Percentiles rank a stretch among this genome's conserved stretches.
Conservation (phyloP, 2,888 invertebrate genomes). For the Invenusta paracnida region DNA sequence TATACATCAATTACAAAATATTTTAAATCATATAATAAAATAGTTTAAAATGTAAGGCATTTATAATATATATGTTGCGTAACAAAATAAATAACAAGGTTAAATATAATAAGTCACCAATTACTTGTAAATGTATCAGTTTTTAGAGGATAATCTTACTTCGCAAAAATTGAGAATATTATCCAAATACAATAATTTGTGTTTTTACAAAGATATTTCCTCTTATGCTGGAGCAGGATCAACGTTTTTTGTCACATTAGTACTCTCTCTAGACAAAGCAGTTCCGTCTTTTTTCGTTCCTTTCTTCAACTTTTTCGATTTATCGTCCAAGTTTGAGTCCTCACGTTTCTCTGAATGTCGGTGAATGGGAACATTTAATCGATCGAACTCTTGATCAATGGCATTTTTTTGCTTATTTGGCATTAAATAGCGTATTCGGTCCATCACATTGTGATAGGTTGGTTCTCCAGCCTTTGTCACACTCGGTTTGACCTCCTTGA, state of each 20-base stretch:
- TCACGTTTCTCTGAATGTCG: background rate
- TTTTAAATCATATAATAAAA: too few species aligned
- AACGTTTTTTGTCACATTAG: background rate
- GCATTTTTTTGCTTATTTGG: slow-evolving; percentile 11
- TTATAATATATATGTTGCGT: too few species aligned
- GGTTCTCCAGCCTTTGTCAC: background rate
- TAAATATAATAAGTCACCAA: too few species aligned
- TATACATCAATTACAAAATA: too few species aligned
- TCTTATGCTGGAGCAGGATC: background rate
- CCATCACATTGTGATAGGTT: slow-evolving; percentile 25
- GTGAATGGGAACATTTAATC: background rate
- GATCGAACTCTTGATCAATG: background rate
- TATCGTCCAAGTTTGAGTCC: background rate
- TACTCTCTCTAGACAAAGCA: background rate
- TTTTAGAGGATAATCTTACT: too few species aligned
- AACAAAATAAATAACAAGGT: too few species aligned
- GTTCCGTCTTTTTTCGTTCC: background rate
- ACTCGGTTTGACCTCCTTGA: slow-evolving; percentile 21
- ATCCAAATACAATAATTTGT: too few species aligned
- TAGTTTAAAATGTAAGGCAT: too few species aligned
- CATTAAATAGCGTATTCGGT: slow-evolving; percentile 32
- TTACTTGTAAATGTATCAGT: too few species aligned
- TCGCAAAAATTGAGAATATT: too few species aligned
- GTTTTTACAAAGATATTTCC: too few species aligned
- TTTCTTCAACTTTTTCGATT: background rate